Conservation (phyloP, 2,797 vertebrate genomes). For the Mus minutoides region DNA sequence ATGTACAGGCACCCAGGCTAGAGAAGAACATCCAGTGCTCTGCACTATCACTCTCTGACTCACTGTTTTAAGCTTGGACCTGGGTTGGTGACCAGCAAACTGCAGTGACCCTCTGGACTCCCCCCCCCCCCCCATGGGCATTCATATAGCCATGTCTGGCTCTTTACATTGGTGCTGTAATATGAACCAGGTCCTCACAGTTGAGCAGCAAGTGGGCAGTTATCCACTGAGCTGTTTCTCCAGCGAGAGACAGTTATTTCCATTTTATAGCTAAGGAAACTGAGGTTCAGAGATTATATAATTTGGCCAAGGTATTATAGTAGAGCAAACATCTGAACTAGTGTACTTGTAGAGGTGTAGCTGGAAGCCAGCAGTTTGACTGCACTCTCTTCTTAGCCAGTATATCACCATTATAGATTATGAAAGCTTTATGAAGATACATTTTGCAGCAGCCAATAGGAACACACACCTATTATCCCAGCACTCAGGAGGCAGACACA, state of each 20-base stretch:
- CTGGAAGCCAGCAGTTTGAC: constrained; percentile 32
- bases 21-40: background rate
- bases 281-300: background rate
- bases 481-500: background rate
- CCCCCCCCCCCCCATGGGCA: background rate
- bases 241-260: background rate
- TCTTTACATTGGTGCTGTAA: background rate
- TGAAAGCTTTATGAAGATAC: constrained; percentile 57
- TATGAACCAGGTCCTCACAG: background rate
- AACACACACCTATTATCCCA: background rate
- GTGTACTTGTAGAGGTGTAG: background rate
- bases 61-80: background rate
- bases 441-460: constrained; percentile 37
- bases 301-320: background rate
- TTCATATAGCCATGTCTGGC: background rate
- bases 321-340: background rate
- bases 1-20: background rate
- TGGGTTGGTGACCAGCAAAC: background rate
- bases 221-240: background rate
- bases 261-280: constrained; percentile 38
- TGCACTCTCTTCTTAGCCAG: background rate
- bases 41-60: background rate
- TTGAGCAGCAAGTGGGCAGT: background rate
- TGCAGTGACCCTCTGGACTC: background rate
- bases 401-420: constrained; percentile 9